These are phyloP conservation scores for Calliphora vicina DNA, from an alignment of 1,140 invertebrate species.

Conservation along the genomic window DNA sequence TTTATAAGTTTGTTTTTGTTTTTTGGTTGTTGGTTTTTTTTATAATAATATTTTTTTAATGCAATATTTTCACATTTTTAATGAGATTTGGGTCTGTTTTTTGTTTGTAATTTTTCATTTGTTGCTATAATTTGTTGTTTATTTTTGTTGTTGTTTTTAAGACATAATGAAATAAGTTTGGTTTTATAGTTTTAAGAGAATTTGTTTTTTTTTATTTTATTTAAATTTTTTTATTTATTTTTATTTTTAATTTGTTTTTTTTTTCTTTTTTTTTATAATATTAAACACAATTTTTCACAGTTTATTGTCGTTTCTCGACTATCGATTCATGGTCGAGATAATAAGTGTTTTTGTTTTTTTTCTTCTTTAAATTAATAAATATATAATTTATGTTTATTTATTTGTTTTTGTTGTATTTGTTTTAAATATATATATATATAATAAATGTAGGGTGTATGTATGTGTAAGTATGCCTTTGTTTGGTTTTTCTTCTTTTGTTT, in stretches of 20 bases:
- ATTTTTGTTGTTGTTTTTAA: constrained; percentile 37
- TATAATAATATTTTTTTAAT: constrained; percentile 51
- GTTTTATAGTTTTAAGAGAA: constrained; percentile 47
- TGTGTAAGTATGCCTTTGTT: not conserved
- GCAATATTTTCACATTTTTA: constrained; percentile 35
- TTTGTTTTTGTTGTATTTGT: constrained; percentile 16
- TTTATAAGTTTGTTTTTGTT: constrained; percentile 42
- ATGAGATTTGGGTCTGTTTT: constrained; percentile 21
- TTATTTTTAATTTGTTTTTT: constrained; percentile 25
- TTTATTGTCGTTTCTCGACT: constrained; percentile 64
- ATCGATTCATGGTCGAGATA: constrained; percentile 62
- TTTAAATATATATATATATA: constrained; percentile 21
- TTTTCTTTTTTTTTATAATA: constrained; percentile 45
- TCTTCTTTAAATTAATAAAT: constrained; percentile 15
- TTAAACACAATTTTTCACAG: constrained; percentile 62
- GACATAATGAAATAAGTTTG: constrained; percentile 32
- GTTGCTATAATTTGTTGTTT: constrained; percentile 32
- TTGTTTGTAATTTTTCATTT: constrained; percentile 37
- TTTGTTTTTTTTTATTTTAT: constrained; percentile 34
- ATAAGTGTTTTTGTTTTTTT: constrained; percentile 48
- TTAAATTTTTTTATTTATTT: constrained; percentile 44
- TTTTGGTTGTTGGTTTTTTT: too few relatives aligned
- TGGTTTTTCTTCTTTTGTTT: not conserved
- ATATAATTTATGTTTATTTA: constrained; percentile 13
- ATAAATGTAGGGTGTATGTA: constrained; percentile 24